phyloP scores from a whole-genome alignment of 2,888 invertebrate species.

The Lydus trimaculatus region DNA sequence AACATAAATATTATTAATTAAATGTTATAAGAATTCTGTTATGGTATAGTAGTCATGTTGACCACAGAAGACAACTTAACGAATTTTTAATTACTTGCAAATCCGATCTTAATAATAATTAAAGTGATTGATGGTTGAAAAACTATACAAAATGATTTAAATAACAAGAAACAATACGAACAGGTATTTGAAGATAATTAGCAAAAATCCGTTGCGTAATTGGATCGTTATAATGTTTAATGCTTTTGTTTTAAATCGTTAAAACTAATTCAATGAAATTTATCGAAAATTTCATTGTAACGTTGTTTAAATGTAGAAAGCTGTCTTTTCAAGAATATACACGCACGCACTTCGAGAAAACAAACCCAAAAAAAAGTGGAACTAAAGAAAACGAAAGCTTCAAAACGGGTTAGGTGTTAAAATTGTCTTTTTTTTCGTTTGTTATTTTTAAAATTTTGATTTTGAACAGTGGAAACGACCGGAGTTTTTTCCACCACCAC shows the following conservation, averaged over 20 bases:
- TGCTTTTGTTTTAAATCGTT: neutral
- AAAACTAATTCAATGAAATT: neutral
- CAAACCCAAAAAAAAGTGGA: neutral
- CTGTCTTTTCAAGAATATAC: neutral
- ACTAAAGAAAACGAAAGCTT: neutral
- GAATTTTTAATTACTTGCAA: constrained; percentile 4
- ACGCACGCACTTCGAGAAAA: too few relatives aligned
- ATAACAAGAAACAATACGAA: neutral
- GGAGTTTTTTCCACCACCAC: neutral
- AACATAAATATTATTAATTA: neutral
- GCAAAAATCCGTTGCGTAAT: neutral
- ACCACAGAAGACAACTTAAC: neutral
- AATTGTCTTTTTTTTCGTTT: neutral
- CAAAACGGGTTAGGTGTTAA: constrained; percentile 3
- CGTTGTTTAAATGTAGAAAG: neutral
- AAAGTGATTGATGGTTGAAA: neutral
- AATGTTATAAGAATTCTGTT: neutral
- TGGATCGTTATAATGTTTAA: neutral
- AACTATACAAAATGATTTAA: neutral
- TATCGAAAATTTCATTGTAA: neutral
- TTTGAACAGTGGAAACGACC: neutral
- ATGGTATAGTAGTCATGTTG: neutral
- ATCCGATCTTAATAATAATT: neutral
- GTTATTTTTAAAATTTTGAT: neutral
- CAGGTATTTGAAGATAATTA: neutral